These are phyloP conservation scores for Clavelina lepadiformis DNA, from an alignment of 23 tunicate genomes.

Conservation along the genomic window DNA sequence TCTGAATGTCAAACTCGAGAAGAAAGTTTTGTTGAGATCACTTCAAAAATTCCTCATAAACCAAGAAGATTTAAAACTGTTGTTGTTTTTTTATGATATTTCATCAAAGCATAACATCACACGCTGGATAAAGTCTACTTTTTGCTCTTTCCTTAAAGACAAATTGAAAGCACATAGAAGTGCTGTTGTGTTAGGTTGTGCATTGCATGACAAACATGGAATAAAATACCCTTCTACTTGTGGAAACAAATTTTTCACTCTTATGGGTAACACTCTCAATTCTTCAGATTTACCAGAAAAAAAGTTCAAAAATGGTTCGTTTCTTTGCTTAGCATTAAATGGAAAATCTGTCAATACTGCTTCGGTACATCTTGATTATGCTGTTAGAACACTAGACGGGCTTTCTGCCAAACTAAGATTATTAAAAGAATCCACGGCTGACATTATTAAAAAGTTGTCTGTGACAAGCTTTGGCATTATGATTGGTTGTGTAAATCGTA, in stretches of 20 bases:
- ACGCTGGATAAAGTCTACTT: not conserved
- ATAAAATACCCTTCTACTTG: constrained; percentile 7
- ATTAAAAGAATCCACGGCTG: not conserved
- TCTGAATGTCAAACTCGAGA: not conserved
- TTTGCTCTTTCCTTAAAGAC: constrained; percentile 7
- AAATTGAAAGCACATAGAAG: not conserved
- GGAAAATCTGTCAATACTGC: constrained; percentile 12
- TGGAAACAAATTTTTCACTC: constrained; percentile 2
- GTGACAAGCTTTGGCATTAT: constrained; percentile 13
- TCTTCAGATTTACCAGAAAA: not conserved
- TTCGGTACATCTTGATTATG: constrained; percentile 8
- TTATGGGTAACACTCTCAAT: not conserved
- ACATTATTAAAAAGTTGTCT: not conserved
- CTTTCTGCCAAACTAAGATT: not conserved
- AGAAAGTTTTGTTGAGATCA: not conserved
- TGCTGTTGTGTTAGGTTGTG: constrained; percentile 26
- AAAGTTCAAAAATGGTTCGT: constrained; percentile 1
- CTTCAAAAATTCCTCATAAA: constrained; percentile 2
- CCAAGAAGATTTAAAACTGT: constrained; percentile 13
- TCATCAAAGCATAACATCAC: not conserved
- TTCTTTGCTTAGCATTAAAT: constrained; percentile 5
- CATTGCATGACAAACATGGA: constrained; percentile 2
- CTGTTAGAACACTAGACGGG: not conserved
- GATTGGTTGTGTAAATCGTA: constrained; percentile 16
- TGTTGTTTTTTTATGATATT: constrained; percentile 21